Percentiles rank a stretch among this genome's conserved stretches.
Evolutionary conservation across 2,113 vertebrate species (phyloP).

Genomic region (Caloenas nicobarica): DNA sequence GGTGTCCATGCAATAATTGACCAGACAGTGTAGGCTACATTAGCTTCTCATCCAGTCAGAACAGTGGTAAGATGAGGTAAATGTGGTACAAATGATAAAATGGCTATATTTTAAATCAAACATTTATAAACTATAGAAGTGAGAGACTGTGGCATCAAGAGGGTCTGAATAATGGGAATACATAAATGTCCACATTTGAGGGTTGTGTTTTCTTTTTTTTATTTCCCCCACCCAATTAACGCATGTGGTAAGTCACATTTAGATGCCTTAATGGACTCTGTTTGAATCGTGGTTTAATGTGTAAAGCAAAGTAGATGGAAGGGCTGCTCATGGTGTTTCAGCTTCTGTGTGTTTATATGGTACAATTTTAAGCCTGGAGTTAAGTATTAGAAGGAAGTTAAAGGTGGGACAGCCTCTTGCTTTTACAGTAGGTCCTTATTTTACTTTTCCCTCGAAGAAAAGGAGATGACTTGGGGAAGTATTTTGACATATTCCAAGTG

Average conservation of each 20-base stretch:
- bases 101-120: conserved; percentile 87
- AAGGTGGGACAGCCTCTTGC: not conserved
- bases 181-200: conserved; percentile 58
- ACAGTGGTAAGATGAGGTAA: conserved; percentile 82
- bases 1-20: conserved; percentile 87
- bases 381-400: not conserved
- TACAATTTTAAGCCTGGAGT: not conserved
- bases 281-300: conserved; percentile 51
- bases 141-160: conserved; percentile 54
- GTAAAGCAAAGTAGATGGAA: conserved; percentile 54
- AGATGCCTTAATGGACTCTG: conserved; percentile 63
- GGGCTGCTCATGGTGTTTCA: not conserved
- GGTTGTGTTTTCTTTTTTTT: not conserved
- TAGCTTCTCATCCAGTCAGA: conserved; percentile 79
- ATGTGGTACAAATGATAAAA: conserved; percentile 83
- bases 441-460: not conserved
- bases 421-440: not conserved
- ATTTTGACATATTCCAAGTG: not conserved
- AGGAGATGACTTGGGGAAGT: not conserved
- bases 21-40: conserved; percentile 83
- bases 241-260: conserved; percentile 63
- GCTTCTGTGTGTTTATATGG: not conserved
- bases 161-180: conserved; percentile 67
- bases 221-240: conserved; percentile 35
- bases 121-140: conserved; percentile 75